Base-by-base conservation (phyloP, 2,888 invertebrate species). In the Drosophila ezoana region DNA sequence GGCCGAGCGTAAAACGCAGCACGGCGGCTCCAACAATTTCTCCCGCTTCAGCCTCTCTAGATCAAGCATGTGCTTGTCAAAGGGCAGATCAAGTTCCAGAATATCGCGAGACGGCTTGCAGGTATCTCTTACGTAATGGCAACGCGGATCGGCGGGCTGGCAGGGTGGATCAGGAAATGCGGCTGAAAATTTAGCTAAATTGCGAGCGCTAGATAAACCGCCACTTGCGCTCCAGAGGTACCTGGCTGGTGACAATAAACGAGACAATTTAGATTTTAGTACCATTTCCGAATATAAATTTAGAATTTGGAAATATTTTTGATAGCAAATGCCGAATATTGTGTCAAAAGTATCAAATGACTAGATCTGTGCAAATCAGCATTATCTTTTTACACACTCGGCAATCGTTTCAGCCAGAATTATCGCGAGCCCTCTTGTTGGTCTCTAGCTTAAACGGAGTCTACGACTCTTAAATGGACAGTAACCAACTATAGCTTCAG, bases 1-100 rank as follows among this genome's bases (percentile, higher is more conserved):
- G 0, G 41, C 33, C 6, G 43, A 10, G 1, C 72, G 74, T 4
- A 53, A 32, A 1, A 71, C 49, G 14, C 85, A 81, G 33, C 73
- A 85, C 9, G n/a, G 44, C 0, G n/a, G 6, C 23, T 69, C 64
- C n/a, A 40, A n/a, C 20, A 52, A 8, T 0, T 38, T 9, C 4
- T 58, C 32, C 10, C 3, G 9, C 8, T 33, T 4, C 28, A 49
- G 54, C 5, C 14, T n/a, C 8, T 54, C 38, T 13, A 61, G 35
- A 9, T 67, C 47, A 2, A 56, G n/a, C 54, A 64, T 6, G 2
- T 64, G 23, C n/a, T 43, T 63, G 6, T 68, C 59, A 8, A 53
- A n/a, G 0, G 84, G 84, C 43, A 80, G 23, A 10, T 56, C 23
- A 1, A 10, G 6, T 2, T 20, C 37, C 0, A 80, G 13, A 8